Evolutionary conservation across 2,888 invertebrate genomes (phyloP).

Genomic region (Sipha maydis): DNA sequence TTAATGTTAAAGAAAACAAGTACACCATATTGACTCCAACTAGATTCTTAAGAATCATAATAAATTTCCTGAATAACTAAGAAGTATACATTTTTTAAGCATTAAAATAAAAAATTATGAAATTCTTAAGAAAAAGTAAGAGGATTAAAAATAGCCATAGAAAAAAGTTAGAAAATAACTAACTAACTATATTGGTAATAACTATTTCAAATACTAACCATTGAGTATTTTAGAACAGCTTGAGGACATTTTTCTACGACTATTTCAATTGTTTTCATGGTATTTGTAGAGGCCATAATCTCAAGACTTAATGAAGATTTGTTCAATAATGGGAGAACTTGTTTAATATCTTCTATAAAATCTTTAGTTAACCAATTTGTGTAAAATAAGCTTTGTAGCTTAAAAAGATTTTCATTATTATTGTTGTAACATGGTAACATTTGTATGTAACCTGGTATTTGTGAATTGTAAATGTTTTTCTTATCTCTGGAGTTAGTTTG

Average conservation of each 20-base stretch:
- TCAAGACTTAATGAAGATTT: conserved; percentile 65
- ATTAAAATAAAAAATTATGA: too few species aligned
- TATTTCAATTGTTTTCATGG: conserved; percentile 69
- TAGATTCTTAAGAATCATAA: too few species aligned
- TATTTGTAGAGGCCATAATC: conserved; percentile 66
- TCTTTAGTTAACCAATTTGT: conserved; percentile 71
- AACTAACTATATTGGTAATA: too few species aligned
- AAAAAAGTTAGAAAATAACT: too few species aligned
- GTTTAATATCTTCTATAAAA: conserved; percentile 73
- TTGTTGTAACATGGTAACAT: conserved; percentile 48
- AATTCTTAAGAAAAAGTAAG: too few species aligned
- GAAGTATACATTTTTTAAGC: too few species aligned
- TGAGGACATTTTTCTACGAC: conserved; percentile 74
- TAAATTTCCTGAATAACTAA: too few species aligned
- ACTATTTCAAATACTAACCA: conserved; percentile 68
- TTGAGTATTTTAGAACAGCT: conserved; percentile 74
- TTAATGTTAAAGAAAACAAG: too few species aligned
- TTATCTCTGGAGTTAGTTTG: conserved; percentile 24
- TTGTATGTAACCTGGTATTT: conserved; percentile 58
- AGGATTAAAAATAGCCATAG: too few species aligned
- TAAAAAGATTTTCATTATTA: conserved; percentile 63
- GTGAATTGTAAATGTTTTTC: conserved; percentile 57
- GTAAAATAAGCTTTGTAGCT: conserved; percentile 71
- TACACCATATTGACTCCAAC: too few species aligned
- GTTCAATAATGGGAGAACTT: conserved; percentile 68